A percentile compares a stretch with the other conserved stretches of the same genome.
These are phyloP conservation scores for Scytalopus superciliaris DNA, from an alignment of 2,113 vertebrate species.

Conservation along the genomic window DNA sequence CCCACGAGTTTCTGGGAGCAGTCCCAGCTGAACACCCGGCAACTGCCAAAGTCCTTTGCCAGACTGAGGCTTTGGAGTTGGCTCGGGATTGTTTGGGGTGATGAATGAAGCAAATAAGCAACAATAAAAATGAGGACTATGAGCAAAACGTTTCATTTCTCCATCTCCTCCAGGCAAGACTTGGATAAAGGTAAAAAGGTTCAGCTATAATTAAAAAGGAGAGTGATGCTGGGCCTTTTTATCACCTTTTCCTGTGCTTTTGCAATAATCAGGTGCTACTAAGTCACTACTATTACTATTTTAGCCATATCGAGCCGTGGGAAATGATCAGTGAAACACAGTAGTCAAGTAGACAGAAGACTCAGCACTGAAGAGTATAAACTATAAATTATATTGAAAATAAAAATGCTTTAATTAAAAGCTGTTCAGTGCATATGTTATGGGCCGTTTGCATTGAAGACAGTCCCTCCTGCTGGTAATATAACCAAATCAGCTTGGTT, in stretches of 20 bases:
- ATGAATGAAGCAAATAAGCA: neutral
- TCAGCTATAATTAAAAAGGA: neutral
- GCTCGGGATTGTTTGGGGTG: neutral
- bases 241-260: constrained; percentile 38
- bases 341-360: constrained; percentile 60
- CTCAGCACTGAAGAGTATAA: constrained; percentile 36
- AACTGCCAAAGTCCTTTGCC: neutral
- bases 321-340: constrained; percentile 42
- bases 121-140: neutral
- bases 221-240: neutral
- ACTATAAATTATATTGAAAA: constrained; percentile 35
- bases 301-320: neutral
- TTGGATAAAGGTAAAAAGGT: neutral
- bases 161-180: neutral
- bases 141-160: neutral
- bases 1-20: neutral
- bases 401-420: constrained; percentile 41
- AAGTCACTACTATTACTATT: neutral
- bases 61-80: neutral
- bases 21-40: accelerated
- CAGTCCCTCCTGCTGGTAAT: constrained; percentile 12
- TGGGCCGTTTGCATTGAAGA: neutral
- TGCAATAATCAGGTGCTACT: constrained; percentile 3
- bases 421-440: constrained; percentile 65
- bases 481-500: constrained; percentile 1